A percentile compares a stretch with the other conserved stretches of the same genome.
Conservation (phyloP, 2,113 vertebrate species). For the Bagarius yarrelli region DNA sequence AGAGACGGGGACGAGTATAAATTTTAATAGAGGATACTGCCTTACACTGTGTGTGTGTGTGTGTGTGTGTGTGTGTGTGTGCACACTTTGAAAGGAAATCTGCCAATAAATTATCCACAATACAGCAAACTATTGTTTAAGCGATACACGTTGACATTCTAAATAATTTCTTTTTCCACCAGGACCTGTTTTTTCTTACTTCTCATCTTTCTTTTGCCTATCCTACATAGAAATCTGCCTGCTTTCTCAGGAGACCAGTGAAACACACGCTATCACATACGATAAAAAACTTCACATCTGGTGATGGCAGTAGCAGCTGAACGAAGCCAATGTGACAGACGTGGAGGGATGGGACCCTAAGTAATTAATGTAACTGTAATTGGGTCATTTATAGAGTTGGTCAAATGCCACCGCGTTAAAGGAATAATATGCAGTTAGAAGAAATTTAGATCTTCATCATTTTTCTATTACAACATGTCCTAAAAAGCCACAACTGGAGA, state of each 20-base stretch:
- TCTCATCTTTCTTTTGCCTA: not conserved
- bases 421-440: not conserved
- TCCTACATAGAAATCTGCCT: not conserved
- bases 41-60: constrained; percentile 1
- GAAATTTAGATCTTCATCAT: too few relatives aligned
- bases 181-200: not conserved
- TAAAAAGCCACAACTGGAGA: too few relatives aligned
- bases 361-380: not conserved
- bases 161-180: not conserved
- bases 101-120: not conserved
- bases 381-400: not conserved
- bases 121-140: not conserved
- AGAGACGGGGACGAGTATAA: not conserved
- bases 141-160: not conserved
- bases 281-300: constrained; percentile 34
- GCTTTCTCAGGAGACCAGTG: constrained; percentile 22
- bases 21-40: constrained; percentile 13
- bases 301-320: not conserved
- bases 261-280: constrained; percentile 7
- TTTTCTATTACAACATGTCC: too few relatives aligned
- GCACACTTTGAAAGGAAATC: not conserved
- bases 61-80: not conserved
- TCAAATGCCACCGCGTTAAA: not conserved
- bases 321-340: not conserved
- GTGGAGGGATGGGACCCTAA: not conserved